Conservation (phyloP, 2,888 invertebrate species). For the Nymphalis polychloros region DNA sequence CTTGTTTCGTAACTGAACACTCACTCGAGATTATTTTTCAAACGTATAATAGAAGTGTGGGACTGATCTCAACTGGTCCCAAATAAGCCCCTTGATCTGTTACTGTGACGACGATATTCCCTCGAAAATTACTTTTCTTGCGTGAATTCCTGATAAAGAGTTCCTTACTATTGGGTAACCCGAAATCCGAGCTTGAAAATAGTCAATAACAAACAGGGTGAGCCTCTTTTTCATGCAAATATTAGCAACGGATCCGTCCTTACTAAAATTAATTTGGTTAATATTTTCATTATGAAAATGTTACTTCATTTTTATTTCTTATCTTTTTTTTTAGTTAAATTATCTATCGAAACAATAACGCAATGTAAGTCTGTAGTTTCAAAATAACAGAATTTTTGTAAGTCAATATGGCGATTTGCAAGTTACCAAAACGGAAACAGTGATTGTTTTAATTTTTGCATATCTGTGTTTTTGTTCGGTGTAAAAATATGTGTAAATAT, state of each 20-base stretch:
- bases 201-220: constrained; percentile 31
- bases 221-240: constrained; percentile 33
- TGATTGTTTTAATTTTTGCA: too few relatives aligned
- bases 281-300: not conserved
- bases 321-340: too few relatives aligned
- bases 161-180: constrained; percentile 31
- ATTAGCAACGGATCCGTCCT: constrained; percentile 17
- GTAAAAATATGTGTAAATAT: too few relatives aligned
- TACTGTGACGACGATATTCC: constrained; percentile 37
- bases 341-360: too few relatives aligned
- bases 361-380: too few relatives aligned
- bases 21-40: constrained; percentile 29
- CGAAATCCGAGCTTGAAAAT: constrained; percentile 30
- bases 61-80: constrained; percentile 44
- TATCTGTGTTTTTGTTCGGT: too few relatives aligned
- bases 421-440: too few relatives aligned
- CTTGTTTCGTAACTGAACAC: constrained; percentile 23
- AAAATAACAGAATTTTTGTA: too few relatives aligned
- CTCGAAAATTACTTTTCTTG: constrained; percentile 32
- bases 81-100: constrained; percentile 46
- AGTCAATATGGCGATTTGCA: too few relatives aligned
- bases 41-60: constrained; percentile 41
- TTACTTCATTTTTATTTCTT: not conserved
- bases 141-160: constrained; percentile 33
- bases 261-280: constrained; percentile 11